Percentiles rank a stretch among this genome's conserved stretches.
These are phyloP conservation scores for Theonella swinhoei DNA, from an alignment of 37 sponge, comb jelly and placozoan species.

Conservation along the genomic window DNA sequence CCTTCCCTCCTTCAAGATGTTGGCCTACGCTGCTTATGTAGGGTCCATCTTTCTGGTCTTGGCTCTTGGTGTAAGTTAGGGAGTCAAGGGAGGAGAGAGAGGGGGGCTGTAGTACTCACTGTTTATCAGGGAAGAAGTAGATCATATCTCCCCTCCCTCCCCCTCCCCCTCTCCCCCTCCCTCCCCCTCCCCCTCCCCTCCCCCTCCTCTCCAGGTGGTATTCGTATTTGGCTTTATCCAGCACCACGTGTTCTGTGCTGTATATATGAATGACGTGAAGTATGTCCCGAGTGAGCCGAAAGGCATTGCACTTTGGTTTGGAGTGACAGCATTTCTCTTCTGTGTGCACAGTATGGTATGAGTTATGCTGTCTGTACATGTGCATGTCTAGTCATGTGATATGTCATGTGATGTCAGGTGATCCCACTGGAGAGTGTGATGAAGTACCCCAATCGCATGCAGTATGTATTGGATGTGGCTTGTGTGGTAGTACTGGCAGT, in stretches of 20 bases:
- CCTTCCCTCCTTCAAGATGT: slow-evolving; percentile 87
- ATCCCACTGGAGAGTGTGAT: not conserved
- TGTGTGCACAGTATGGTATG: not conserved
- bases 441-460: slow-evolving; percentile 62
- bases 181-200: no score
- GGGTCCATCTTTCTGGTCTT: slow-evolving; percentile 85
- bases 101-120: no score
- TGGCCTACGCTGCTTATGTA: slow-evolving; percentile 77
- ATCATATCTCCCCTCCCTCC: no score
- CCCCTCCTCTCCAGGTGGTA: no score
- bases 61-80: slow-evolving; percentile 69
- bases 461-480: slow-evolving; percentile 66
- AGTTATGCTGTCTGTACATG: not conserved
- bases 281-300: not conserved
- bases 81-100: not conserved
- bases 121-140: no score
- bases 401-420: not conserved
- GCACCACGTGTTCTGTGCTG: no score
- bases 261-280: no score
- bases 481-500: slow-evolving; percentile 64
- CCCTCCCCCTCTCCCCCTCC: no score
- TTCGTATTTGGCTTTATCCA: slow-evolving; percentile 29
- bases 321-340: not conserved
- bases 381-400: not conserved
- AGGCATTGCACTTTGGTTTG: not conserved